Evolutionary conservation across 2,888 invertebrate species (phyloP), one percentile per base, ranked within the genome.

Genomic region (Tortrix viridana): DNA sequence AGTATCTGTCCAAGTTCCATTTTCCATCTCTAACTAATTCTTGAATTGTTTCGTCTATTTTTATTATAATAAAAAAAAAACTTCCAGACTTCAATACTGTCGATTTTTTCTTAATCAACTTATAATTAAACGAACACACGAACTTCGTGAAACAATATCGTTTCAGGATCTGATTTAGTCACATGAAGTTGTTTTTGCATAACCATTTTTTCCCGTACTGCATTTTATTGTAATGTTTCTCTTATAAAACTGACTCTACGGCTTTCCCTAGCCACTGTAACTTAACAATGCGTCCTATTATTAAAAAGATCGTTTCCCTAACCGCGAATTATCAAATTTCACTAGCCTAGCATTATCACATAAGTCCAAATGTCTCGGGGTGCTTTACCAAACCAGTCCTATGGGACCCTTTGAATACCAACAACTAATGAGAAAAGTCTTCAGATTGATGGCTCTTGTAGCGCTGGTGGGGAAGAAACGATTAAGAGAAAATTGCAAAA

Each of bases 291-390:
- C 81, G 82, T 84, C 84, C 81, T 74, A 85, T 91, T 88, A 91
- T 91, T 90, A 91, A 91, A 90, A 87, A 77, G 85, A 86, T 85
- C 89, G 85, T 88, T 89, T 85, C 76, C 77, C 84, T 85, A 90
- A 89, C 91, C 89, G 85, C 84, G 87, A 88, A 92, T 92, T 91
- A 92, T 91, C 91, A 88, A 90, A 91, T 91, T 89, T 90, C 89
- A 80, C 82, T 86, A 80, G 84, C 88, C 88, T 89, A 88, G 84
- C 72, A 90, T 90, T 90, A 91, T 88, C 89, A 88, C 87, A 90
- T 89, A 88, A 87, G 88, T 88, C 88, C 88, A 88, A 89, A 88
- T 89, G 88, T 91, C 89, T 89, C 80, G 82, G 72, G 82, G 78
- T 82, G 82, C 79, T 83, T 80, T 80, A 56, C 81, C 79, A 78